These are phyloP conservation scores for Linyphia triangularis DNA, from an alignment of 2,888 invertebrate genomes.

Conservation along the genomic window DNA sequence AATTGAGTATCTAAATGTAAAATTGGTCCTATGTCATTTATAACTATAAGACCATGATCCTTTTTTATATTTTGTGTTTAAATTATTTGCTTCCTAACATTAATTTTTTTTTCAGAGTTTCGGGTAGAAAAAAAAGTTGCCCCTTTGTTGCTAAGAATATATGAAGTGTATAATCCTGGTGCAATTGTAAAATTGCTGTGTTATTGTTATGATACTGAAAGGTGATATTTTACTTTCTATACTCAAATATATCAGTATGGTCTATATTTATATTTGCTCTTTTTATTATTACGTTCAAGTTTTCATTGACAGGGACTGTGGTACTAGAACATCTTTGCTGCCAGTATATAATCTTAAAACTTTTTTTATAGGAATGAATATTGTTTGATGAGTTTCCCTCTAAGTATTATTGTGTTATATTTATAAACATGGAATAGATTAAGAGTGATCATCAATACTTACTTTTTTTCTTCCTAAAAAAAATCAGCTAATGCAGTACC, in stretches of 20 bases:
- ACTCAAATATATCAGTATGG: background rate
- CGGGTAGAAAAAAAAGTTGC: constrained; percentile 85
- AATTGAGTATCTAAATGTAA: background rate
- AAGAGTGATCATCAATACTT: no score
- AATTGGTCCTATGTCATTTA: background rate
- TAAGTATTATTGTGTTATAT: no score
- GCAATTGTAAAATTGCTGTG: constrained; percentile 83
- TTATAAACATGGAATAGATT: no score
- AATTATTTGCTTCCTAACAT: background rate
- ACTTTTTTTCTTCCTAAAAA: no score
- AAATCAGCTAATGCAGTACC: no score
- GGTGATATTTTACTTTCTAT: constrained; percentile 13
- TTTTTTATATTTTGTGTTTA: background rate
- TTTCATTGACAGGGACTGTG: no score
- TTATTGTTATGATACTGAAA: constrained; percentile 61
- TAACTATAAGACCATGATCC: background rate
- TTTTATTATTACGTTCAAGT: no score
- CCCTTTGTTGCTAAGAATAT: constrained; percentile 86
- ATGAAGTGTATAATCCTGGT: constrained; percentile 92
- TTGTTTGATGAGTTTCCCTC: no score
- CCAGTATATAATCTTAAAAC: no score
- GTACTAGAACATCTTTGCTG: no score
- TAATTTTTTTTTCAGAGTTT: constrained; percentile 82
- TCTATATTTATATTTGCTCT: background rate
- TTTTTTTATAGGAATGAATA: no score